Conservation (phyloP, 2,888 invertebrate species). For the Arctia plantaginis region DNA sequence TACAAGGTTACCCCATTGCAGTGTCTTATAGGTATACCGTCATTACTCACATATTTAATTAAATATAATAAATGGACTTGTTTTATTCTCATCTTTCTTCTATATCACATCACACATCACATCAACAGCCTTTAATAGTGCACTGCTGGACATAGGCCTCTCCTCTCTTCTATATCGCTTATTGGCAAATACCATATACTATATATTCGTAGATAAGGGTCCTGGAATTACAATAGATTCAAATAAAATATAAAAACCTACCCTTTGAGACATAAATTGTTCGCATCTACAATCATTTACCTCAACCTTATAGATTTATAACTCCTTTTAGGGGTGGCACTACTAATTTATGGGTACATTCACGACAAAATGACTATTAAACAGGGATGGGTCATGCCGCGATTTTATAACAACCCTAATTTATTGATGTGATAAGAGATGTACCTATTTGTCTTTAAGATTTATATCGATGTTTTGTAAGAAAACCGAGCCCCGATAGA, state of each 20-base stretch:
- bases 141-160: no score
- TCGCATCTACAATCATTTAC: conserved; percentile 44
- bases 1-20: not conserved
- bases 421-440: conserved; percentile 56
- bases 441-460: conserved; percentile 42
- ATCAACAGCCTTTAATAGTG: no score
- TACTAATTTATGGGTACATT: conserved; percentile 78
- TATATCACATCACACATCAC: no score
- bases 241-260: conserved; percentile 34
- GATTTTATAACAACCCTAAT: conserved; percentile 63
- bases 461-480: conserved; percentile 30
- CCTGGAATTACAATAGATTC: not conserved
- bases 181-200: not conserved
- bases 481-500: not conserved
- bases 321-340: conserved; percentile 67
- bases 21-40: not conserved
- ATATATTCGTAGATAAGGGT: no score
- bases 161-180: not conserved
- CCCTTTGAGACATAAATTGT: conserved; percentile 44
- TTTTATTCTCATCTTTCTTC: not conserved
- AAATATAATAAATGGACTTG: not conserved
- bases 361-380: conserved; percentile 77
- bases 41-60: not conserved
- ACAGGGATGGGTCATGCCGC: conserved; percentile 46
- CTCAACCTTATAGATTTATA: conserved; percentile 64